Percentiles rank a stretch among this genome's conserved stretches.
Evolutionary conservation across 1,140 invertebrate species (phyloP).

Genomic region (Nixonia krombeini): DNA sequence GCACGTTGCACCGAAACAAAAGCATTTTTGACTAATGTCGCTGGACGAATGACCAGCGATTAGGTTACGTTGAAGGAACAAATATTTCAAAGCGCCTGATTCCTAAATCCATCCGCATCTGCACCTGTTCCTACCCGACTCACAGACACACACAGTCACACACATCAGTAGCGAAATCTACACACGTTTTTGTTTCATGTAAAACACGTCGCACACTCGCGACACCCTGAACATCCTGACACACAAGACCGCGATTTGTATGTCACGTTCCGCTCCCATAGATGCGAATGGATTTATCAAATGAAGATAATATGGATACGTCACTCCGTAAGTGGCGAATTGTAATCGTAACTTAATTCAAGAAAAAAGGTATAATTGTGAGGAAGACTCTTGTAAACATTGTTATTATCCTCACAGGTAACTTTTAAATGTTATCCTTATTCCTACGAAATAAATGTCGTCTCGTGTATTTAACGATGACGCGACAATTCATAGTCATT

Average conservation of each 20-base stretch:
- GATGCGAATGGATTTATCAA: slow-evolving; percentile 29
- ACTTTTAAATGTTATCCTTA: slow-evolving; percentile 27
- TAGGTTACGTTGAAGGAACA: slow-evolving; percentile 1
- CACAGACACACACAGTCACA: no score
- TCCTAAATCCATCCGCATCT: slow-evolving; percentile 31
- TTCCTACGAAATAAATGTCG: slow-evolving; percentile 2
- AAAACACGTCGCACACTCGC: not conserved
- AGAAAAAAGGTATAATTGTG: not conserved
- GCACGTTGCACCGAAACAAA: not conserved
- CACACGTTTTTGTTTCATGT: not conserved
- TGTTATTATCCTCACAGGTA: slow-evolving; percentile 19
- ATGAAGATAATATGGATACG: not conserved
- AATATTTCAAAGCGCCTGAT: slow-evolving; percentile 8
- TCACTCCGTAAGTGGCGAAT: not conserved
- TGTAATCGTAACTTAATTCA: no score
- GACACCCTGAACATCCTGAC: not conserved
- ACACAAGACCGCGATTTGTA: not conserved
- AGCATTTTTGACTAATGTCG: slow-evolving; percentile 3
- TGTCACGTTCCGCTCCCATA: not conserved
- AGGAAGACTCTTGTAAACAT: slow-evolving; percentile 2
- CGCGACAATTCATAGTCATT: slow-evolving; percentile 24
- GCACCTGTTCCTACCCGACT: not conserved
- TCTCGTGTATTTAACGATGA: not conserved
- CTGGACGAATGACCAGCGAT: not conserved
- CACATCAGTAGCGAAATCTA: not conserved